Conservation (phyloP, 2,888 invertebrate genomes). For the Malacosoma neustria region DNA sequence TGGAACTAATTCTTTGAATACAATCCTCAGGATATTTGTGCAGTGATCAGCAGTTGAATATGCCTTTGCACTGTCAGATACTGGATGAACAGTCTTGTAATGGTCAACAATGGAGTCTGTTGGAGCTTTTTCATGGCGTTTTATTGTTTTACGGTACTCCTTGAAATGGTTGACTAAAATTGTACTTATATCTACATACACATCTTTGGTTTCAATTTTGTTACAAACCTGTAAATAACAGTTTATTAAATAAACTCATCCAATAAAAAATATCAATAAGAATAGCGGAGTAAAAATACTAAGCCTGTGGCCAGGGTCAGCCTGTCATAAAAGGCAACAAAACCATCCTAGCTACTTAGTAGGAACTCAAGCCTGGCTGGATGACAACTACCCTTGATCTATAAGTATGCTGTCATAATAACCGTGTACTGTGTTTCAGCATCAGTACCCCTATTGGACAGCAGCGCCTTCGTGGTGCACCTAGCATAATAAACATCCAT, state of each 20-base stretch:
- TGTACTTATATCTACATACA: slow-evolving; percentile 60
- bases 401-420: no score
- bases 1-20: slow-evolving; percentile 77
- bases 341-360: no score
- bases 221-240: slow-evolving; percentile 43
- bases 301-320: no score
- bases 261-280: no score
- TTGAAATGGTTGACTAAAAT: slow-evolving; percentile 77
- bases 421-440: no score
- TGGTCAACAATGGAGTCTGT: slow-evolving; percentile 53
- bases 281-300: no score
- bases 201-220: slow-evolving; percentile 60
- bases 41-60: slow-evolving; percentile 71
- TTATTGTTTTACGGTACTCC: slow-evolving; percentile 77
- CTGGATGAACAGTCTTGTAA: slow-evolving; percentile 59
- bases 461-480: no score
- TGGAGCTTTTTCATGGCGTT: slow-evolving; percentile 66
- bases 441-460: no score
- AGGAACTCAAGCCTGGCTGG: no score
- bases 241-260: neutral
- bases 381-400: no score
- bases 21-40: slow-evolving; percentile 71
- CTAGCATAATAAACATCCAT: no score
- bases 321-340: no score
- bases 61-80: slow-evolving; percentile 41